Conservation (phyloP, 1,140 invertebrate species). For the Ganaspis sp. region DNA sequence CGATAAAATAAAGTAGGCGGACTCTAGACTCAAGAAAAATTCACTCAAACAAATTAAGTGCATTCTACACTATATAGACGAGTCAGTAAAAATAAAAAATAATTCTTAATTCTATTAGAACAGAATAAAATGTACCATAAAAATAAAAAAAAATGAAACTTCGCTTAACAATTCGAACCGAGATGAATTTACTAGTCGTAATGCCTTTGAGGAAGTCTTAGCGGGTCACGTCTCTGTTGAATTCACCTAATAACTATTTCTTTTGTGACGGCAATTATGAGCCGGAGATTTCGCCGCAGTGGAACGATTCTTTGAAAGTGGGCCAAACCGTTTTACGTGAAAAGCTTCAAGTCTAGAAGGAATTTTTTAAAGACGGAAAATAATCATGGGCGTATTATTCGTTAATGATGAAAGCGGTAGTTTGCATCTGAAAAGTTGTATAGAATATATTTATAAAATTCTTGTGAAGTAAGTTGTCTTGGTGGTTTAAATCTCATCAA, state of each 20-base stretch:
- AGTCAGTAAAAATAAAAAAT: no score
- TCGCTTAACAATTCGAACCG: no score
- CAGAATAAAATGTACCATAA: no score
- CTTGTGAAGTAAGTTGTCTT: constrained; percentile 56
- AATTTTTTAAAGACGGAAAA: background rate
- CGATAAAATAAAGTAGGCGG: no score
- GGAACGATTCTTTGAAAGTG: background rate
- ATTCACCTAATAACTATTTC: background rate
- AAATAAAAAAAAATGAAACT: no score
- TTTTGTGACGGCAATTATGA: background rate
- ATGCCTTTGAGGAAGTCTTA: background rate
- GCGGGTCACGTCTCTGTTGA: background rate
- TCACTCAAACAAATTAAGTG: no score
- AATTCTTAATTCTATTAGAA: no score
- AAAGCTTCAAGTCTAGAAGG: background rate
- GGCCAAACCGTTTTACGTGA: background rate
- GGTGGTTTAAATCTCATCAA: constrained; percentile 65
- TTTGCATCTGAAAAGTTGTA: constrained; percentile 54
- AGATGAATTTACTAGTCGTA: background rate
- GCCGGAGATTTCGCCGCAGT: background rate
- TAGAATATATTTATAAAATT: constrained; percentile 53
- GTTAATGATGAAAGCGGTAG: constrained; percentile 49
- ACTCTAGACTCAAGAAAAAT: no score
- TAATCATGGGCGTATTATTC: background rate
- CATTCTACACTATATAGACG: no score